These are phyloP conservation scores for Artibeus jamaicensis DNA, from an alignment of 2,797 vertebrate genomes.

Conservation along the genomic window DNA sequence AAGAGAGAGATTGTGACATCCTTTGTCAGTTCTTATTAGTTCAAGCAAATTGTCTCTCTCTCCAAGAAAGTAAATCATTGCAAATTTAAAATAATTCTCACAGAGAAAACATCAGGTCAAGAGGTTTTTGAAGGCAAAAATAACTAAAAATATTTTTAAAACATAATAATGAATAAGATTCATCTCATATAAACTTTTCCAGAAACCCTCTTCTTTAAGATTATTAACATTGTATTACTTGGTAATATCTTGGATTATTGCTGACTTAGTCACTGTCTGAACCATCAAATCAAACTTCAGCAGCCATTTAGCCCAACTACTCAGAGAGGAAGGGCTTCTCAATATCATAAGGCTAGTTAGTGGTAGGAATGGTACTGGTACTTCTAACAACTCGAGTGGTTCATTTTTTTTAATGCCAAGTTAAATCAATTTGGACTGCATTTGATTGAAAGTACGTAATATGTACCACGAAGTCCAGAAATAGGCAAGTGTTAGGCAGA, in stretches of 20 bases:
- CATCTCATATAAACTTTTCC: not conserved
- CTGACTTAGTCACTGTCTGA: not conserved
- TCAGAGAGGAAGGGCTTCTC: not conserved
- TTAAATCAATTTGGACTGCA: not conserved
- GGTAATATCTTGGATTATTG: not conserved
- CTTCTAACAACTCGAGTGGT: not conserved
- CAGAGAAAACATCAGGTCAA: not conserved
- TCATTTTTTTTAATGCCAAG: not conserved
- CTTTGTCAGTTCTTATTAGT: conserved; percentile 34
- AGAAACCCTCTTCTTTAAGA: not conserved
- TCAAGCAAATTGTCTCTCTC: not conserved
- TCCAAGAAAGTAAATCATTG: conserved; percentile 17
- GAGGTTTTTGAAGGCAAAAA: not conserved
- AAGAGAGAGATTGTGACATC: conserved; percentile 10
- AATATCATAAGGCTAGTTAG: not conserved
- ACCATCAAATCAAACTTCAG: not conserved
- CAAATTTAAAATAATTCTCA: conserved; percentile 21
- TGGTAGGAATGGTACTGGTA: not conserved
- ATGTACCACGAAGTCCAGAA: not conserved
- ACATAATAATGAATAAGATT: not conserved
- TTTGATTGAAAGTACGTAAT: not conserved
- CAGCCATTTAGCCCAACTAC: not conserved
- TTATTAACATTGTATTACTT: not conserved
- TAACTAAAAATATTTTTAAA: not conserved
- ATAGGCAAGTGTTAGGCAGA: not conserved